These are phyloP conservation scores for Eueides isabella DNA, from an alignment of 1,140 invertebrate species.

Conservation along the genomic window DNA sequence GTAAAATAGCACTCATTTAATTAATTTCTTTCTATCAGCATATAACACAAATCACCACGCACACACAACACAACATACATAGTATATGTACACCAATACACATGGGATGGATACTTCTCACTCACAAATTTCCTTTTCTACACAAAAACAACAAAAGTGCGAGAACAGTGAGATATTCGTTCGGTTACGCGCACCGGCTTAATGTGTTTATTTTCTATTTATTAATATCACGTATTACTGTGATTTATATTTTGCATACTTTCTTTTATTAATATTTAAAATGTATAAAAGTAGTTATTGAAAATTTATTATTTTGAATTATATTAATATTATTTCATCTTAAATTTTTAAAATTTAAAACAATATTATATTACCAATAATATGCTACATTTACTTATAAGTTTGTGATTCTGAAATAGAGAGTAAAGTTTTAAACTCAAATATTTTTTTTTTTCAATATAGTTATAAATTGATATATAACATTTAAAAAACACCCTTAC, in stretches of 20 bases:
- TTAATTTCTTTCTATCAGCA: conserved; percentile 80
- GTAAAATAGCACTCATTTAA: conserved; percentile 74
- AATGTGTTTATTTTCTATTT: background rate
- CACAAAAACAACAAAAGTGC: conserved; percentile 67
- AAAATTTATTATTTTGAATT: too few relatives aligned
- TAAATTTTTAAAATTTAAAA: too few relatives aligned
- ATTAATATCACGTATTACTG: background rate
- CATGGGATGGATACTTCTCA: conserved; percentile 61
- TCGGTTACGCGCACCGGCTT: conserved; percentile 49
- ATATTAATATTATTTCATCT: too few relatives aligned
- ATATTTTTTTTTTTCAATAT: too few relatives aligned
- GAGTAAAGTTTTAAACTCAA: too few relatives aligned
- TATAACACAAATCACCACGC: conserved; percentile 82
- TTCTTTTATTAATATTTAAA: background rate
- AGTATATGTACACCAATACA: conserved; percentile 74
- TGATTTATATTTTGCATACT: background rate
- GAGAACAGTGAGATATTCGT: conserved; percentile 59
- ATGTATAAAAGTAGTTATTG: background rate
- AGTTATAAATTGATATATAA: too few relatives aligned
- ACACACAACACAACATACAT: conserved; percentile 81
- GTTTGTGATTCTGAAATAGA: too few relatives aligned
- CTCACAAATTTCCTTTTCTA: conserved; percentile 68
- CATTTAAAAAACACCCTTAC: too few relatives aligned
- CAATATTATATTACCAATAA: too few relatives aligned
- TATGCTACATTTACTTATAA: too few relatives aligned